Evolutionary conservation across 1,140 invertebrate genomes (phyloP).

Genomic region (Conus ventricosus): DNA sequence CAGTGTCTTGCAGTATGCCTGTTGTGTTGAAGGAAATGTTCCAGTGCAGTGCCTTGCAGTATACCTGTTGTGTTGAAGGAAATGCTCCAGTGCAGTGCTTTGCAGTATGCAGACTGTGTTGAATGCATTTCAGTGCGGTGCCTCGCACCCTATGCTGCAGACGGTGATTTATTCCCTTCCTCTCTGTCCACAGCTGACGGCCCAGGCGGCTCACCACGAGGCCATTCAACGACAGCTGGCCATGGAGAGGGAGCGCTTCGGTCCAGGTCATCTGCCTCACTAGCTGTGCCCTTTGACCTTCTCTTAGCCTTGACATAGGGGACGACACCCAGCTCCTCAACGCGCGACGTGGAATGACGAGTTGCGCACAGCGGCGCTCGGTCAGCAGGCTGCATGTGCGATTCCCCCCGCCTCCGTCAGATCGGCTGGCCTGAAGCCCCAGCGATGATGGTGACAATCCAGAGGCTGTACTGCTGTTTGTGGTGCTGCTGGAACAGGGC

Average conservation of each 20-base stretch:
- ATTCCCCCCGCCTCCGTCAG: neutral
- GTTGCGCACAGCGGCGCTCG: neutral
- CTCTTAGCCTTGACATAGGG: neutral
- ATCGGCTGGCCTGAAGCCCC: neutral
- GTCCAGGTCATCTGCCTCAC: constrained; percentile 59
- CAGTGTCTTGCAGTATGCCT: no score
- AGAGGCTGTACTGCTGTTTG: no score
- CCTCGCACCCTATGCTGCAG: no score
- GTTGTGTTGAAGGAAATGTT: no score
- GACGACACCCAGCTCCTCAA: neutral
- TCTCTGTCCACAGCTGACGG: constrained; percentile 71
- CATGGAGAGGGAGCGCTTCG: constrained; percentile 78
- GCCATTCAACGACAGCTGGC: constrained; percentile 88
- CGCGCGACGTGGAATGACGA: neutral
- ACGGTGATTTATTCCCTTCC: neutral
- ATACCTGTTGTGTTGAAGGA: no score
- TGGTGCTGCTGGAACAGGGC: no score
- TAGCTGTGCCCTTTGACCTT: constrained; percentile 10
- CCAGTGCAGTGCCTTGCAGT: no score
- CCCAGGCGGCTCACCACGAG: constrained; percentile 84
- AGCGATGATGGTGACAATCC: no score
- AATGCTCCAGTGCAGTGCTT: no score
- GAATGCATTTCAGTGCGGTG: no score
- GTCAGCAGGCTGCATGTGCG: neutral
- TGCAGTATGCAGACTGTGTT: no score